Evolutionary conservation across 2,113 vertebrate genomes (phyloP).

Genomic region (Arizona elegans): DNA sequence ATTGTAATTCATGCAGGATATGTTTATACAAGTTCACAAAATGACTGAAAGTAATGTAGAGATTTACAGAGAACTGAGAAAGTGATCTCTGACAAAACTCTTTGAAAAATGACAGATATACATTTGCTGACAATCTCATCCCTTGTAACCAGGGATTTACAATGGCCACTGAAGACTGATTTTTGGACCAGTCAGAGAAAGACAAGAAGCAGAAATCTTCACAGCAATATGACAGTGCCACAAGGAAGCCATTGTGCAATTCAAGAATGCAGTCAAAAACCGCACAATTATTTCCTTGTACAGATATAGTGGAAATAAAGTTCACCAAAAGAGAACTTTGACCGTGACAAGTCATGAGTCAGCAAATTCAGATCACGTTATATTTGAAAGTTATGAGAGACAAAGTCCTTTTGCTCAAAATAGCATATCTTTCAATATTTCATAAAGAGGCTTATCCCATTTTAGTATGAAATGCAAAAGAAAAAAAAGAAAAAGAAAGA

Average conservation of each 20-base stretch:
- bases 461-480: neutral
- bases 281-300: neutral
- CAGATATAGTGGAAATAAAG: neutral
- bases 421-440: neutral
- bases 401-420: neutral
- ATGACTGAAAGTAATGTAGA: conserved; percentile 14
- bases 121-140: conserved; percentile 10
- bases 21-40: conserved; percentile 3
- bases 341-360: neutral
- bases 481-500: neutral
- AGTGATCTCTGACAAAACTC: neutral
- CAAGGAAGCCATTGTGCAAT: neutral
- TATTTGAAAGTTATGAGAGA: neutral
- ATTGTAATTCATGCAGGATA: conserved; percentile 12
- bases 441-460: neutral
- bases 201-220: neutral
- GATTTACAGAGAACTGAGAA: conserved; percentile 11
- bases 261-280: neutral
- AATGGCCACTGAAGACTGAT: neutral
- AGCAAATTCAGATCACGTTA: neutral
- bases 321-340: neutral
- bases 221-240: neutral
- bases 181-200: neutral
- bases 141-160: conserved; percentile 29
- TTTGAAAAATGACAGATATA: conserved; percentile 2